Conservation (phyloP, 2,113 vertebrate genomes). For the Puffinus mauretanicus region DNA sequence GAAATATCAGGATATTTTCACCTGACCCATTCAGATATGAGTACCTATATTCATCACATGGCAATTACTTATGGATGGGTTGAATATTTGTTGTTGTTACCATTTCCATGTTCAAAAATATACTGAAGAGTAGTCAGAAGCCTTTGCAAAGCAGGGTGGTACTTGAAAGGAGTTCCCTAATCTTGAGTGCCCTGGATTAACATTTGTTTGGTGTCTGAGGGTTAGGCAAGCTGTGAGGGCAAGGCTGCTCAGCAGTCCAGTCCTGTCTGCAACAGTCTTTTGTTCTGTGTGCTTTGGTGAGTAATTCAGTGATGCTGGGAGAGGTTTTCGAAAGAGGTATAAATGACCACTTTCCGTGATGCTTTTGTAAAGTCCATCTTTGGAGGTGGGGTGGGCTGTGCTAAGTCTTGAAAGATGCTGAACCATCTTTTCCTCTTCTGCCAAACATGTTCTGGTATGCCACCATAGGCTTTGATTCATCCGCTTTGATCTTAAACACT, state of each 20-base stretch:
- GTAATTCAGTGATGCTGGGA: neutral
- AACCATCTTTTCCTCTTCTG: neutral
- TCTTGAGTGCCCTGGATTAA: neutral
- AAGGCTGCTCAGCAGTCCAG: neutral
- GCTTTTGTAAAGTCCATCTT: neutral
- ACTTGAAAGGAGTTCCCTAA: neutral
- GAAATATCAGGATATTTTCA: neutral
- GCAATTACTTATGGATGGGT: neutral
- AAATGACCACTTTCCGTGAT: neutral
- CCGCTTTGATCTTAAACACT: neutral
- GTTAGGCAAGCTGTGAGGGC: neutral
- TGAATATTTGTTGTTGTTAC: neutral
- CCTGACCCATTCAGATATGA: neutral
- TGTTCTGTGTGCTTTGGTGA: neutral
- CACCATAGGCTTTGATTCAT: neutral
- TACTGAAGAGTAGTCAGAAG: neutral
- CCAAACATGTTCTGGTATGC: neutral
- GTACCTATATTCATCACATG: neutral
- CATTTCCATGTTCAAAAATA: neutral
- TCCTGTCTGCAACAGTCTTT: neutral
- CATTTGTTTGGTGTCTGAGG: neutral
- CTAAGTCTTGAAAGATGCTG: neutral
- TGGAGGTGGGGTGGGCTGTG: neutral
- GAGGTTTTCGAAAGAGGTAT: neutral
- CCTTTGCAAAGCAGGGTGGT: neutral